Evolutionary conservation across 2,797 vertebrate genomes (phyloP), one percentile per base, ranked within the genome.

Genomic region (Podarcis siculus): DNA sequence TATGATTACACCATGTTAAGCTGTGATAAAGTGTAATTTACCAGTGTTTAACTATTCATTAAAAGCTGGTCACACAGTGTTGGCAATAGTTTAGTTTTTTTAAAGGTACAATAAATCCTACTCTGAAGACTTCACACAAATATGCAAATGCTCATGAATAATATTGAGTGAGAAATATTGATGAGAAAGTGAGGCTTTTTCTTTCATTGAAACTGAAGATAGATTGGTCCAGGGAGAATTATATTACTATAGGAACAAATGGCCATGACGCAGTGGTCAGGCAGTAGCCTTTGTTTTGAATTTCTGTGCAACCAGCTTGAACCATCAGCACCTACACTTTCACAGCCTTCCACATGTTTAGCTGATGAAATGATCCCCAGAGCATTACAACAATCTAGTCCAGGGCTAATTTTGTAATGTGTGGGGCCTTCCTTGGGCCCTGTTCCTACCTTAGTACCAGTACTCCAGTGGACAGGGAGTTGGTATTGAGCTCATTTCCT

Each of bases 1-100:
- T 17, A 13, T 89, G 86, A 90, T 82, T 93, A 87, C 79, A 90
- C 67, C 87, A 80, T 73, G 72, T 91, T 81, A 94, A 95, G 92
- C 72, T 86, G 85, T 21, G 32, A 80, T 89, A 86, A 67, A 83
- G 87, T 91, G 13, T 49, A 82, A 87, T 87, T 92, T 86, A 82
- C 25, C 75, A 66, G 90, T 89, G 58, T 90, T 85, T 71, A 64
- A 91, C 1, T 75, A 39, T 84, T 7, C 55, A 64, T 79, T 90
- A 88, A 92, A 93, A 82, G 45, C 78, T 92, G 61, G 27, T 21
- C 92, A 25, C 87, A 89, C 49, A 72, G 0, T 42, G 49, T 32
- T 83, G n/a, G 39, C 61, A 66, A 37, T 87, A 35, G 32, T 87
- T 78, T 45, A 82, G 39, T 4, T 73, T 4, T 10, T 87, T 12